These are phyloP conservation scores for Rhaphigaster nebulosa DNA, from an alignment of 2,888 invertebrate genomes.

Conservation along the genomic window DNA sequence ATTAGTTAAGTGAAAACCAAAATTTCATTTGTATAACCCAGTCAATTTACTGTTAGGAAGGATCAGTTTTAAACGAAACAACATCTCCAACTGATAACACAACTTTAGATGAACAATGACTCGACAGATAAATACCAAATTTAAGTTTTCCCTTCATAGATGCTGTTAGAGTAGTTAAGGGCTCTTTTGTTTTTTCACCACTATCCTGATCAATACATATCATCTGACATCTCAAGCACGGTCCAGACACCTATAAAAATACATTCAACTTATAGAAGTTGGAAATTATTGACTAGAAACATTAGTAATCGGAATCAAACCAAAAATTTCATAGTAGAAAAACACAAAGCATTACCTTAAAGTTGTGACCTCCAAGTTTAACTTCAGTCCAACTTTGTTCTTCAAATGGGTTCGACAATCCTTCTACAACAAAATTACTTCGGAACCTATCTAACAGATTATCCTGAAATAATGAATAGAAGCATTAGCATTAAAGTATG, in stretches of 20 bases:
- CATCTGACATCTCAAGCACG: conserved; percentile 94
- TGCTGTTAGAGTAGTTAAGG: conserved; percentile 81
- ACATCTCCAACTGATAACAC: conserved; percentile 58
- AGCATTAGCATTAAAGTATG: background rate
- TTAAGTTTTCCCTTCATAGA: conserved; percentile 81
- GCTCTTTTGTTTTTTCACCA: conserved; percentile 84
- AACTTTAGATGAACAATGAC: conserved; percentile 2
- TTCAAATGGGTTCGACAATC: conserved; percentile 77
- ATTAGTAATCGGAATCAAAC: background rate
- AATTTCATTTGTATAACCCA: background rate
- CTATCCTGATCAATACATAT: conserved; percentile 92
- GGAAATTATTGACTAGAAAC: background rate
- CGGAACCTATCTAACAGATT: conserved; percentile 85
- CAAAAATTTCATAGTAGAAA: background rate
- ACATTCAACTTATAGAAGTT: background rate
- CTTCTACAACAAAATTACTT: conserved; percentile 89
- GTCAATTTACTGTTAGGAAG: background rate
- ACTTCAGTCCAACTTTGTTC: conserved; percentile 82
- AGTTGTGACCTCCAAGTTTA: conserved; percentile 76
- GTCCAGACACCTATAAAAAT: conserved; percentile 79
- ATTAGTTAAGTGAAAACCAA: background rate
- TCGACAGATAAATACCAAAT: conserved; percentile 83
- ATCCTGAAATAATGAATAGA: conserved; percentile 67
- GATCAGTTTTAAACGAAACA: conserved; percentile 11
- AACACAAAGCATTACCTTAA: conserved; percentile 72